A percentile compares a stretch with the other conserved stretches of the same genome.
These are phyloP conservation scores for Hyalella azteca DNA, from an alignment of 2,888 invertebrate genomes.

Conservation along the genomic window DNA sequence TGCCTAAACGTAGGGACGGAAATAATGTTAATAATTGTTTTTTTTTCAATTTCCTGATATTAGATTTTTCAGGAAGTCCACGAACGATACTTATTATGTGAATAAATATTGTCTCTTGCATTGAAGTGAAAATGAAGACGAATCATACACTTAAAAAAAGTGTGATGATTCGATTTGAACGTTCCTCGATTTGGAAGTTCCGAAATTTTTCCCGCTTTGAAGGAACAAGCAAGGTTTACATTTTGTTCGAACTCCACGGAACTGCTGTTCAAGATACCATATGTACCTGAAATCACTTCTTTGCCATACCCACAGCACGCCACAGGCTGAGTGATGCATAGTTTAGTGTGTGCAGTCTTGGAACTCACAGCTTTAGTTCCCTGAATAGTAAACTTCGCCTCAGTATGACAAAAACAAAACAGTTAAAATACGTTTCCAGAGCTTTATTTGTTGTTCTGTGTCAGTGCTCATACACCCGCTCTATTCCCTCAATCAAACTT, in stretches of 20 bases:
- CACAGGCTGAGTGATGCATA: not conserved
- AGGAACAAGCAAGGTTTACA: not conserved
- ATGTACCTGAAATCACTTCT: constrained; percentile 2
- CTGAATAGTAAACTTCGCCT: not conserved
- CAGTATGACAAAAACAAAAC: not conserved
- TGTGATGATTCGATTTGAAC: not conserved
- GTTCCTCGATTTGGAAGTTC: not conserved
- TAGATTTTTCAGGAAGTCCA: not conserved
- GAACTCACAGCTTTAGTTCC: not conserved
- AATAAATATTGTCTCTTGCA: not conserved
- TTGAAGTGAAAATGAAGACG: too few relatives aligned
- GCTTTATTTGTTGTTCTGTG: not conserved
- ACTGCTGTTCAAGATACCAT: not conserved
- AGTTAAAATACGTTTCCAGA: not conserved
- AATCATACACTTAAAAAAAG: too few relatives aligned
- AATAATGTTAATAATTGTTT: not conserved
- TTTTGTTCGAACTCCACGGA: not conserved
- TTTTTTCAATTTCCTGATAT: not conserved
- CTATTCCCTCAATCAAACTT: not conserved
- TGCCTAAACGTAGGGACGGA: not conserved
- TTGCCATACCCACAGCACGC: not conserved
- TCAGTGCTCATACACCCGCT: not conserved
- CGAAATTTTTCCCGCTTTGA: not conserved
- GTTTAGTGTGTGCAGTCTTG: not conserved
- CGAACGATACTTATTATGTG: not conserved